phyloP scores from a whole-genome alignment of 2,797 vertebrate genomes.

The Coranthus polyacanthus region DNA sequence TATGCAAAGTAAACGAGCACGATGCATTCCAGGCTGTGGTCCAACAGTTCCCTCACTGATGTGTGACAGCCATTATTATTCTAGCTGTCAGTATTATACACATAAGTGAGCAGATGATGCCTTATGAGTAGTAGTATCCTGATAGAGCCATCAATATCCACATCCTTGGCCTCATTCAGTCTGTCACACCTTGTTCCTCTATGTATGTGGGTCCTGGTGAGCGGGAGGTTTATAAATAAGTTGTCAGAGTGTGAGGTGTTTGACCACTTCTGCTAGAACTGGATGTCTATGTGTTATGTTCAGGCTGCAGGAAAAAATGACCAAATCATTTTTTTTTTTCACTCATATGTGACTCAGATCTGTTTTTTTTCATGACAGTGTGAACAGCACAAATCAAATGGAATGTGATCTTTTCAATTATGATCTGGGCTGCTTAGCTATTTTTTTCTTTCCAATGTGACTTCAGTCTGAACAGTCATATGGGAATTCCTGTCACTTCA shows the following conservation, averaged over 20 bases:
- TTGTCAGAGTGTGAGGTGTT: conserved; percentile 60
- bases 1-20: conserved; percentile 85
- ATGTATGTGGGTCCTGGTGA: conserved; percentile 14
- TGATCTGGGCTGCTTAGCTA: too few relatives aligned
- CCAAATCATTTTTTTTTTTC: too few relatives aligned
- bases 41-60: conserved; percentile 85
- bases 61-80: conserved; percentile 92
- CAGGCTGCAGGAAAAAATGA: too few relatives aligned
- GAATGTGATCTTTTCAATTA: too few relatives aligned
- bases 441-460: too few relatives aligned
- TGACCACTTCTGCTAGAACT: conserved; percentile 52
- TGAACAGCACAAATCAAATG: too few relatives aligned
- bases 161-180: conserved; percentile 78
- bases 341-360: too few relatives aligned
- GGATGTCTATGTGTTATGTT: neutral
- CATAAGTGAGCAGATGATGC: conserved; percentile 87
- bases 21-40: conserved; percentile 84
- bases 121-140: conserved; percentile 80
- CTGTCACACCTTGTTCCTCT: conserved; percentile 60
- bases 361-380: too few relatives aligned
- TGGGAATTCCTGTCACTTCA: too few relatives aligned
- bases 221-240: conserved; percentile 54
- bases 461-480: too few relatives aligned
- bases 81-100: conserved; percentile 90
- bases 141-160: conserved; percentile 91